Evolutionary conservation across 2,888 invertebrate genomes (phyloP), one percentile per base, ranked within the genome.

Genomic region (Leistus spinibarbis): DNA sequence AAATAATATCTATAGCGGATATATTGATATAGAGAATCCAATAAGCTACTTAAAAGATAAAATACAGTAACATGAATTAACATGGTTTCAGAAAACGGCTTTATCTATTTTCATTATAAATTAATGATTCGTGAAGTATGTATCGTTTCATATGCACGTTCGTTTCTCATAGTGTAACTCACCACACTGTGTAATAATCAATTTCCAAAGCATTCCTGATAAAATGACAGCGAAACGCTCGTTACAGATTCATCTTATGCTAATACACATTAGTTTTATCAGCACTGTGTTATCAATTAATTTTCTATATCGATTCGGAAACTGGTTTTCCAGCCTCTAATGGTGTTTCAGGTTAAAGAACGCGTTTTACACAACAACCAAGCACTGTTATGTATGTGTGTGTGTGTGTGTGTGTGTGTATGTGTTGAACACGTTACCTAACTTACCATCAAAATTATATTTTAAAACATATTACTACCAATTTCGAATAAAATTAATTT

Each of bases 231-330:
- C 54, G 70, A 63, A 70, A 69, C 24, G 69, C 19, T 69, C 60
- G 60, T 60, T 69, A 69, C 69, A 69, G 57, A 69, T 60, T 57
- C 60, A 69, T 69, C 60, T 60, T 24, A 53, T 60, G 69, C 60
- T 69, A 69, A 69, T 69, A 69, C 68, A 60, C 69, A 69, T 69
- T 69, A 69, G 69, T 69, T 57, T 69, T 69, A 69, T 69, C 69
- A 69, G 40, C 60, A 19, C 27, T 60, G 23, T 69, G 57, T 69
- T 69, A 69, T 69, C 69, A 69, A 69, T 69, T 69, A 57, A 69
- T 69, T 69, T 60, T 69, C 69, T 69, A 53, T 69, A 69, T 69
- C 60, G 60, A 60, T 60, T 24, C 53, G 27, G 23, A 60, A 40
- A 69, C 69, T 57, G 69, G 69, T 69, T 69, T 69, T 24, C 68